phyloP scores from a whole-genome alignment of 2,113 vertebrate genomes.

The Nibea albiflora region DNA sequence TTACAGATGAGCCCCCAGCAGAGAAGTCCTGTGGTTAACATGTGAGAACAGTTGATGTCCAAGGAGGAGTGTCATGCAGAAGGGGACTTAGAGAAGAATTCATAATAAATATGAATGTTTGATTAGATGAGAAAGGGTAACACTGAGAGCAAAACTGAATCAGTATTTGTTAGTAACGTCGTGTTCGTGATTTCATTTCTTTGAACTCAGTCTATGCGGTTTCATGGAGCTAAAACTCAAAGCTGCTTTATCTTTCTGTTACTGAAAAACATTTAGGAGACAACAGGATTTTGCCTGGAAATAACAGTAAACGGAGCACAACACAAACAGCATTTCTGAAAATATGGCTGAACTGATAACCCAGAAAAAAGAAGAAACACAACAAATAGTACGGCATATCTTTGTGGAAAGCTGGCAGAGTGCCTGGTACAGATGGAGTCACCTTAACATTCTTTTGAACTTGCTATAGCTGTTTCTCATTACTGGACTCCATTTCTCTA shows the following conservation, averaged over 20 bases:
- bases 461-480: slow-evolving; percentile 39
- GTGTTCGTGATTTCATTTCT: neutral
- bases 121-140: slow-evolving; percentile 9
- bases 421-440: slow-evolving; percentile 11
- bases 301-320: neutral
- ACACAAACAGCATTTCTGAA: neutral
- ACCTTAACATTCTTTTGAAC: slow-evolving; percentile 31
- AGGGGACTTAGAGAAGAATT: neutral
- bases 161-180: neutral
- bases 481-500: slow-evolving; percentile 23
- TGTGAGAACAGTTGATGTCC: slow-evolving; percentile 7
- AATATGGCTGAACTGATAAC: neutral
- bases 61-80: neutral
- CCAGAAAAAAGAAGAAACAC: slow-evolving; percentile 6
- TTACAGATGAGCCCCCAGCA: neutral
- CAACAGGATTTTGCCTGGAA: neutral
- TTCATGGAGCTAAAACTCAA: neutral
- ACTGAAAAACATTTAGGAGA: slow-evolving; percentile 7
- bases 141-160: too few species aligned
- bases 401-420: neutral
- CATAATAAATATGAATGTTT: neutral
- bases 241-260: neutral
- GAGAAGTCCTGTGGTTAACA: slow-evolving; percentile 48
- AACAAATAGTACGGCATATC: neutral
- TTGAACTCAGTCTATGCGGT: neutral